Evolutionary conservation across 2,888 invertebrate species (phyloP).

Genomic region (Sicus ferrugineus): DNA sequence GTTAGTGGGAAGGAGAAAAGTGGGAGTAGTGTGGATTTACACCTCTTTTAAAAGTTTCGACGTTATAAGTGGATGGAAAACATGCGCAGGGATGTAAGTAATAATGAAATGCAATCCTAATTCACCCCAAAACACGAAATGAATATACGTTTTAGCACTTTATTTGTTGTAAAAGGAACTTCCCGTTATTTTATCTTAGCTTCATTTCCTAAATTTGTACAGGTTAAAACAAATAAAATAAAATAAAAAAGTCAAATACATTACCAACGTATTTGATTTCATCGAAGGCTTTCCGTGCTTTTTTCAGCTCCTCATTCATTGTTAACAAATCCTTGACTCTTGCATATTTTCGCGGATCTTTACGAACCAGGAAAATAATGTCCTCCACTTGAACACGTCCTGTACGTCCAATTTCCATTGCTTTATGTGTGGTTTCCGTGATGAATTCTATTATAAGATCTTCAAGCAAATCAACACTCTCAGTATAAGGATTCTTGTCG

Average conservation of each 20-base stretch:
- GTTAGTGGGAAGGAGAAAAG: too few species aligned
- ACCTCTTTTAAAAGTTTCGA: too few species aligned
- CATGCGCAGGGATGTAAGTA: too few species aligned
- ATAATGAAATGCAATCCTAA: too few species aligned
- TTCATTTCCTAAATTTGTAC: conserved; percentile 54
- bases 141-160: too few species aligned
- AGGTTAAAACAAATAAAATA: conserved; percentile 1
- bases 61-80: too few species aligned
- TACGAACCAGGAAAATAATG: conserved; percentile 93
- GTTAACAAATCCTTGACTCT: conserved; percentile 95
- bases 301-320: conserved; percentile 99
- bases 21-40: too few species aligned
- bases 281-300: conserved; percentile 98
- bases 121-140: too few species aligned
- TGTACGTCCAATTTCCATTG: conserved; percentile 96
- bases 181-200: conserved; percentile 61
- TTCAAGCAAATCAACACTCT: conserved; percentile 96
- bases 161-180: too few species aligned
- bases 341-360: conserved; percentile 96
- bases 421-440: conserved; percentile 91
- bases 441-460: conserved; percentile 98
- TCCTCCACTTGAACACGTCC: conserved; percentile 98
- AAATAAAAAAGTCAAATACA: conserved; percentile 38
- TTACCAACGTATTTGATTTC: conserved; percentile 96
- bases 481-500: conserved; percentile 98